These are phyloP conservation scores for Planiliza haematocheilus DNA, from an alignment of 2,113 vertebrate genomes.

Conservation along the genomic window DNA sequence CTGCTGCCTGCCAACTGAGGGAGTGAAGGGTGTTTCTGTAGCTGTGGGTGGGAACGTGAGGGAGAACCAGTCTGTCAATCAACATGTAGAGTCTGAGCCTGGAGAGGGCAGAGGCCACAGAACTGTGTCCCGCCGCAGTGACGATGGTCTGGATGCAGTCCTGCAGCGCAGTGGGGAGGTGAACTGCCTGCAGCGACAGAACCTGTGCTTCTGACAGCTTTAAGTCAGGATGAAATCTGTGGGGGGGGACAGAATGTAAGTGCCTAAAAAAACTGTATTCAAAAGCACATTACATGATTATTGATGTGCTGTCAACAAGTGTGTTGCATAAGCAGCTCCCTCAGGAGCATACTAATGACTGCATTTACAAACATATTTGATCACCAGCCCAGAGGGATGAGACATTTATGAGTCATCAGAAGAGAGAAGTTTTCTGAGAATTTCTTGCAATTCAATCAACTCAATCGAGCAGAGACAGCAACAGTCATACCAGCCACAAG, in stretches of 20 bases:
- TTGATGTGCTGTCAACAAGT: conserved; percentile 29
- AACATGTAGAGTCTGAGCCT: conserved; percentile 90
- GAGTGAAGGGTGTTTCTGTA: conserved; percentile 81
- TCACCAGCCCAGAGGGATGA: conserved; percentile 41
- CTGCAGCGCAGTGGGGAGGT: conserved; percentile 82
- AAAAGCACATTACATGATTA: conserved; percentile 10
- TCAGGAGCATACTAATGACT: conserved; percentile 41
- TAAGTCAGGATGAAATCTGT: conserved; percentile 87
- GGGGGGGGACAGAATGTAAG: neutral
- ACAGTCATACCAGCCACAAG: neutral
- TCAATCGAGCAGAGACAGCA: conserved; percentile 3
- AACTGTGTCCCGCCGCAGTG: conserved; percentile 87
- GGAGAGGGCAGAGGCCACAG: conserved; percentile 87
- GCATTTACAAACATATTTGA: conserved; percentile 54
- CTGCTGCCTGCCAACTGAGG: conserved; percentile 86
- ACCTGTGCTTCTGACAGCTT: conserved; percentile 86
- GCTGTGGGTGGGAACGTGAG: conserved; percentile 69
- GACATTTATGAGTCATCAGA: conserved; percentile 45
- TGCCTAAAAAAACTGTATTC: conserved; percentile 1
- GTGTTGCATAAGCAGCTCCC: conserved; percentile 23
- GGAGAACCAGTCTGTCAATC: conserved; percentile 87
- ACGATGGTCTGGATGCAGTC: conserved; percentile 86
- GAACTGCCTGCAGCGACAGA: conserved; percentile 82
- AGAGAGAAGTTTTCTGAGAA: conserved; percentile 27
- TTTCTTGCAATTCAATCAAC: conserved; percentile 10